Evolutionary conservation across 1,140 invertebrate genomes (phyloP).

Genomic region (Drosophila burlai): DNA sequence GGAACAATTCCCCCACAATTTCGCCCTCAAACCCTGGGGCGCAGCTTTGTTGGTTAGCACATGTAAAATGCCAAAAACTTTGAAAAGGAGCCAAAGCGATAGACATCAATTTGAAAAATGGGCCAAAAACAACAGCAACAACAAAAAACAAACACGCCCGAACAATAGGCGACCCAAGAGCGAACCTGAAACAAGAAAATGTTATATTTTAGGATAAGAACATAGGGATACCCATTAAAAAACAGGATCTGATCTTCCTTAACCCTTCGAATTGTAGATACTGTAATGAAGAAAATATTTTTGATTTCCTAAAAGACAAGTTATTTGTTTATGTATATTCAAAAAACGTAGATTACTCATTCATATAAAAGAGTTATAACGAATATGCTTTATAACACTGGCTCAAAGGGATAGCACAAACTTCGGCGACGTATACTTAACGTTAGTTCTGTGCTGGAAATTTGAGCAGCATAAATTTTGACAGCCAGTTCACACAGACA

Average conservation of each 20-base stretch:
- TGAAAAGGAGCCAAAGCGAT: slow-evolving; percentile 74
- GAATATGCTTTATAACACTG: background rate
- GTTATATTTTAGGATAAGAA: background rate
- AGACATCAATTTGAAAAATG: slow-evolving; percentile 79
- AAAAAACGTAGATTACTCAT: background rate
- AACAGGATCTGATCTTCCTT: background rate
- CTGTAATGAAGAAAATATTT: background rate
- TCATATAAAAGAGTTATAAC: background rate
- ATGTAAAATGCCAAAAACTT: slow-evolving; percentile 80
- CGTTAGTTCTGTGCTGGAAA: slow-evolving; percentile 51
- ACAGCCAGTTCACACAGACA: slow-evolving; percentile 51
- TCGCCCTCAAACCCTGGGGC: slow-evolving; percentile 16
- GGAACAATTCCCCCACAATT: slow-evolving; percentile 24
- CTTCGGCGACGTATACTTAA: slow-evolving; percentile 52
- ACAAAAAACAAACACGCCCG: slow-evolving; percentile 26
- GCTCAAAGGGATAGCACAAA: slow-evolving; percentile 3
- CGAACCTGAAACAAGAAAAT: slow-evolving; percentile 3
- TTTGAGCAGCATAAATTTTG: slow-evolving; percentile 73
- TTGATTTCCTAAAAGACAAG: background rate
- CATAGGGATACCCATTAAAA: background rate
- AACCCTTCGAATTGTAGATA: background rate
- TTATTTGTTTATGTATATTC: background rate
- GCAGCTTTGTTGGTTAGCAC: slow-evolving; percentile 65
- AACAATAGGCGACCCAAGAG: slow-evolving; percentile 32
- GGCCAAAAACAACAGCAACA: slow-evolving; percentile 27